phyloP scores from a whole-genome alignment of 2,797 vertebrate genomes.

The Vireo griseus region DNA sequence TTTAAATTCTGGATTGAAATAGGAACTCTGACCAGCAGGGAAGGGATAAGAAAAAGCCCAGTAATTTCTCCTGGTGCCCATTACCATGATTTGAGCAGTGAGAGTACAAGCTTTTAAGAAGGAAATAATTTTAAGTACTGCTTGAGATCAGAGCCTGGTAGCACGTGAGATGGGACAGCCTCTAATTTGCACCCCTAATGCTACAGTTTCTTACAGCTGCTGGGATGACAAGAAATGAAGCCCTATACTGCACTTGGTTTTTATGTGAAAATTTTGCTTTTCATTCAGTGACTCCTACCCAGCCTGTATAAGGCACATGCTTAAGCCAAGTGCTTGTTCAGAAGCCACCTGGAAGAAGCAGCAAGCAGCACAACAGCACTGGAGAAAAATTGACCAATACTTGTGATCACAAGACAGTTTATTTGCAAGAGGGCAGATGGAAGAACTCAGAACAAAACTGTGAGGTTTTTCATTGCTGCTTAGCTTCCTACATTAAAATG shows the following conservation, averaged over 20 bases:
- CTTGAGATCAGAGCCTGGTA: not conserved
- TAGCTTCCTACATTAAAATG: not conserved
- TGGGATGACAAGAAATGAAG: not conserved
- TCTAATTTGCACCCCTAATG: not conserved
- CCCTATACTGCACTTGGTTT: not conserved
- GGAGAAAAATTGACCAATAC: not conserved
- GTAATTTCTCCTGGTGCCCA: not conserved
- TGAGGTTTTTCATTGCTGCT: not conserved
- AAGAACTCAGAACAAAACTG: not conserved
- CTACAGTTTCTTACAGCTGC: not conserved
- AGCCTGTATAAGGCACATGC: not conserved
- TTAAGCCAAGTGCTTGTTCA: not conserved
- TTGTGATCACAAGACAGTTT: not conserved
- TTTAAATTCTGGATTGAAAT: not conserved
- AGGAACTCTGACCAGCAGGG: not conserved
- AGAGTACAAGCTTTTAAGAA: not conserved
- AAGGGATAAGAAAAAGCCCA: not conserved
- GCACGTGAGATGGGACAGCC: rapidly evolving
- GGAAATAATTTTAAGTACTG: not conserved
- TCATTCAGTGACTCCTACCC: not conserved
- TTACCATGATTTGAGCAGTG: not conserved
- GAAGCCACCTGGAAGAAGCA: not conserved
- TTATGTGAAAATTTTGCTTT: not conserved
- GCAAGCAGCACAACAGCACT: not conserved
- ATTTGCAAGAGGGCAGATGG: not conserved